Base-by-base conservation (phyloP, 2,888 invertebrate genomes). In the Drosophila setosimentum region DNA sequence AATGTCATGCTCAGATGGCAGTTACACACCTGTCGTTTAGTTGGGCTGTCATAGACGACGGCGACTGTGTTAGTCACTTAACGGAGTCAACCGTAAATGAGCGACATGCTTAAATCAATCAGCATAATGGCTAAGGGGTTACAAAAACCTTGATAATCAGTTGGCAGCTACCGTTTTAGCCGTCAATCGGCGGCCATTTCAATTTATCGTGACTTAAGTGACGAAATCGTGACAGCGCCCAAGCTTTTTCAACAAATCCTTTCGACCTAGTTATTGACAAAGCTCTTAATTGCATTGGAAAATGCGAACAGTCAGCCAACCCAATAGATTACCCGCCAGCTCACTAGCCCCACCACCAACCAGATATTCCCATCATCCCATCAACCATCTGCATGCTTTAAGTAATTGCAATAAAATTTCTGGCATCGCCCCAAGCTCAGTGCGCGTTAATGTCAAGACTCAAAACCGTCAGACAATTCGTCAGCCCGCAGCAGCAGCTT, bases 201-300 rank as follows among this genome's bases (percentile, higher is more conserved):
- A 78, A 74, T 81, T 78, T 68, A 75, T 68, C 48, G 73, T 66
- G 65, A 37, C 71, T 71, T 67, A 63, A 65, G 61, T 60, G 37
- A 50, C 49, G 67, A 71, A 70, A 45, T 24, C 13, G n/a, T 72
- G 78, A 73, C 80, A 76, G 68, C 73, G 59, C 35, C 60, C 71
- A 73, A 82, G 65, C 68, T 82, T 64, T 82, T 82, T 82, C 78
- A 82, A 82, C 80, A 79, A 83, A 83, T 79, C 82, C 73, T 68
- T 74, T 82, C 49, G 72, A 69, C 71, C 73, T 61, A 77, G 79
- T 74, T 79, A 76, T 77, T 78, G 77, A 75, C 82, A 82, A 82
- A 78, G 80, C 78, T 80, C 78, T 80, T 80, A 82, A 82, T 82
- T 82, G 82, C 82, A 80, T 82, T 73, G 60, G 70, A 81, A 79